Evolutionary conservation across 2,797 vertebrate genomes (phyloP), one percentile per base, ranked within the genome.

Genomic region (Tiaroga cobitis): DNA sequence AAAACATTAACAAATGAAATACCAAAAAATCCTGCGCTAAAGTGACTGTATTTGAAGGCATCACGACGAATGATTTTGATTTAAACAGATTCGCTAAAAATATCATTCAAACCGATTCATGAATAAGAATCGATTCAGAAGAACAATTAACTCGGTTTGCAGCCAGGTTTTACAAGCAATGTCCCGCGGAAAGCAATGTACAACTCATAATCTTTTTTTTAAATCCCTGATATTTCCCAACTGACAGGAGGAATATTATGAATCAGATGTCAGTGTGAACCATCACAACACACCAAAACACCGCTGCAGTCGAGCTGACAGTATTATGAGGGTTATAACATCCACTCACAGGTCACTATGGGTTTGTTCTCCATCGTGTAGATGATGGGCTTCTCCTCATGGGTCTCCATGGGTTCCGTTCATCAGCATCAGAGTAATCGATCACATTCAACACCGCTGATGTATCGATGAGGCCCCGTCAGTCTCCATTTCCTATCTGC

Each of bases 361-460:
- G 97, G 97, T 94, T 98, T 98, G 95, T 98, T 98, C 94, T 98
- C 97, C 97, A 99, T 99, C 88, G 97, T 98, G 94, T 98, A 98
- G 92, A 98, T 96, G 92, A 97, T 95, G 90, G 97, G 97, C 91
- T 96, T 96, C 92, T 96, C 96, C 92, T 96, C 95, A 93, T 93
- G 94, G 92, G 93, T 83, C 94, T 95, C 96, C 95, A 96, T 96
- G 87, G 81, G 84, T 82, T 87, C 86, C 80, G 82, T 90, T 92
- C 91, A 88, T 93, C 89, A 93, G 87, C 92, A 91, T 89, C 86
- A 68, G 91, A 92, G 90, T 93, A 92, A 92, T 93, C 88, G 93
- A 92, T 91, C 93, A 91, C 92, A 93, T 89, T 91, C 93, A 94
- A 92, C 90, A 89, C 91, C 15, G 93, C 92, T 90, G 90, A 92